Percentiles rank a stretch among this genome's conserved stretches.
These are phyloP conservation scores for Scomber colias DNA, from an alignment of 2,113 vertebrate species.

Conservation along the genomic window DNA sequence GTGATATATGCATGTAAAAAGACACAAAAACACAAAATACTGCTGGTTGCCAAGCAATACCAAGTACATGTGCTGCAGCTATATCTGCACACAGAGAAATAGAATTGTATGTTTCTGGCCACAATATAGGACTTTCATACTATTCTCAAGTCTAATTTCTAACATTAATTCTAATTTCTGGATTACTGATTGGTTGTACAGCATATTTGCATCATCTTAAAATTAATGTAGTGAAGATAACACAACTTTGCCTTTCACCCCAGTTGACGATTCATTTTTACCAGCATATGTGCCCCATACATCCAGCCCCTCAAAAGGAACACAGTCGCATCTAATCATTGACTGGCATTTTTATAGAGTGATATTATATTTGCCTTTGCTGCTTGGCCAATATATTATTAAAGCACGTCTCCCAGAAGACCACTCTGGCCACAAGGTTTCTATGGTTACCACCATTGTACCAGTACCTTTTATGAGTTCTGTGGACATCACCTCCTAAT, in stretches of 20 bases:
- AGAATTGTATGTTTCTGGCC: not conserved
- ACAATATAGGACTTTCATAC: not conserved
- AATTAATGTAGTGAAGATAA: slow-evolving; percentile 22
- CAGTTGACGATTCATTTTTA: slow-evolving; percentile 21
- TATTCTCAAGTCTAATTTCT: slow-evolving; percentile 33
- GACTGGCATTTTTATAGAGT: slow-evolving; percentile 70
- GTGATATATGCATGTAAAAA: slow-evolving; percentile 8
- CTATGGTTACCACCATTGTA: slow-evolving; percentile 75
- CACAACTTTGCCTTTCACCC: slow-evolving; percentile 17
- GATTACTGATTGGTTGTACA: slow-evolving; percentile 7
- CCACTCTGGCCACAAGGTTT: slow-evolving; percentile 71
- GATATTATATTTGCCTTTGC: slow-evolving; percentile 75
- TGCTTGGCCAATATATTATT: slow-evolving; percentile 76
- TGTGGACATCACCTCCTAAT: slow-evolving; percentile 67
- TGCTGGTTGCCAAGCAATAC: slow-evolving; percentile 44
- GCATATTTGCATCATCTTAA: slow-evolving; percentile 33
- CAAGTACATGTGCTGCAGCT: slow-evolving; percentile 32
- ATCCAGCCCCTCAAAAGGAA: slow-evolving; percentile 29
- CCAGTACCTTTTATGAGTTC: slow-evolving; percentile 71
- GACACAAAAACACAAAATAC: not conserved
- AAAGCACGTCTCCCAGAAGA: slow-evolving; percentile 60
- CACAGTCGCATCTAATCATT: slow-evolving; percentile 55
- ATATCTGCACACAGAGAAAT: slow-evolving; percentile 3
- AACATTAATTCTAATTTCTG: slow-evolving; percentile 7
- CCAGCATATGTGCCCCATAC: slow-evolving; percentile 18